phyloP scores from a whole-genome alignment of 1,140 invertebrate genomes.

The Drosophila repletoides region DNA sequence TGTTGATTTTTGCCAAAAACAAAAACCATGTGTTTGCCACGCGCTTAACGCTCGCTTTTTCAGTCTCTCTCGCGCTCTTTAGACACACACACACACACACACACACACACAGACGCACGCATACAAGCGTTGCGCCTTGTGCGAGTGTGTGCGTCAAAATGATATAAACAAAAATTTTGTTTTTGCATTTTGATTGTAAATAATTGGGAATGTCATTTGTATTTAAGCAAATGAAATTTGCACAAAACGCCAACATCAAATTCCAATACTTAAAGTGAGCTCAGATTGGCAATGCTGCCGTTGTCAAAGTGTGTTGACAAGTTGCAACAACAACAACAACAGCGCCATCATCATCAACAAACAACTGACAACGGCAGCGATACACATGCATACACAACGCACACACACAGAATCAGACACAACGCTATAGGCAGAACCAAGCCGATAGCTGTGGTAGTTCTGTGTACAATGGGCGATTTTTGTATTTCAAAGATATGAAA shows the following conservation, averaged over 20 bases:
- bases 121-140: too few relatives aligned
- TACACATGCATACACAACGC: constrained; percentile 9
- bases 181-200: constrained; percentile 26
- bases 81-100: not conserved
- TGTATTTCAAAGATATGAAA: not conserved
- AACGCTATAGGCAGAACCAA: constrained; percentile 2
- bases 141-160: constrained; percentile 13
- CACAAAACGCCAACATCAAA: constrained; percentile 19
- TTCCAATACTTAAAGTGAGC: constrained; percentile 14
- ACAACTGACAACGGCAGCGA: constrained; percentile 11
- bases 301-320: constrained; percentile 34
- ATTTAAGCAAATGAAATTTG: constrained; percentile 17
- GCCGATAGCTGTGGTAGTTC: constrained; percentile 14
- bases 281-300: constrained; percentile 8
- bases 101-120: not conserved
- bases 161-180: constrained; percentile 36
- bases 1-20: constrained; percentile 66
- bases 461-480: constrained; percentile 16
- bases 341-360: constrained; percentile 18
- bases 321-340: constrained; percentile 42
- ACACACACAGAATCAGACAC: constrained; percentile 1
- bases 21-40: constrained; percentile 80
- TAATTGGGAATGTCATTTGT: constrained; percentile 11
- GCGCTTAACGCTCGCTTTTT: constrained; percentile 46
- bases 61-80: constrained; percentile 1